phyloP scores from a whole-genome alignment of 2,113 vertebrate genomes.

The Micronycteris hirsuta region DNA sequence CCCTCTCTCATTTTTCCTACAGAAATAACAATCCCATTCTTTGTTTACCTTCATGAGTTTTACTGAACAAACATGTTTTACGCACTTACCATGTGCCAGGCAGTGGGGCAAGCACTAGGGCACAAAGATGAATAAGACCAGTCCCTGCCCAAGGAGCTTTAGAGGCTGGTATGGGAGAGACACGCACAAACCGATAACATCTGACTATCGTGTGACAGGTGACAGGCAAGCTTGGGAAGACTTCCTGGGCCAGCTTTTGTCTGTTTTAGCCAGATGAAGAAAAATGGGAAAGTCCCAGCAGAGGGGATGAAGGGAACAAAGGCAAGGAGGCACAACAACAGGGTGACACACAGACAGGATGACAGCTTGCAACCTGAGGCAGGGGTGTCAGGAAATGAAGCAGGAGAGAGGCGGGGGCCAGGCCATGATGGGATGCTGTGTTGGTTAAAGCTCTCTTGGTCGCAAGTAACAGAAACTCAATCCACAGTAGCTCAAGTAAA shows the following conservation, averaged over 20 bases:
- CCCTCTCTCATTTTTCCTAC: not conserved
- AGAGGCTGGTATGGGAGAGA: not conserved
- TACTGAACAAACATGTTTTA: not conserved
- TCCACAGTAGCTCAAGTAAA: not conserved
- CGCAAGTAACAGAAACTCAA: not conserved
- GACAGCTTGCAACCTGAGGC: not conserved
- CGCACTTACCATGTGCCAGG: not conserved
- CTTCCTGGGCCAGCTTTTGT: not conserved
- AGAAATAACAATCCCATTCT: not conserved
- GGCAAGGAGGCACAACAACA: not conserved
- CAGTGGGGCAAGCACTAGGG: not conserved
- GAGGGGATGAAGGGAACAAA: not conserved
- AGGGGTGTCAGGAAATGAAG: not conserved
- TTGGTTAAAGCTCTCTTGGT: rapidly evolving
- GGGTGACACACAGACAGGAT: not conserved
- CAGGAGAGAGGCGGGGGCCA: not conserved
- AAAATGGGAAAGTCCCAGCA: not conserved
- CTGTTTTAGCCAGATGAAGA: not conserved
- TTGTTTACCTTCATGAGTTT: not conserved
- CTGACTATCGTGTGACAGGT: not conserved
- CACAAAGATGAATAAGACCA: not conserved
- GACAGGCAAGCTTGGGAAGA: not conserved
- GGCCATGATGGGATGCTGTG: not conserved
- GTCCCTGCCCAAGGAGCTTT: not conserved
- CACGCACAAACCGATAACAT: not conserved